These are phyloP conservation scores for Boloria euphrosyne DNA, from an alignment of 2,888 invertebrate genomes.

Conservation along the genomic window DNA sequence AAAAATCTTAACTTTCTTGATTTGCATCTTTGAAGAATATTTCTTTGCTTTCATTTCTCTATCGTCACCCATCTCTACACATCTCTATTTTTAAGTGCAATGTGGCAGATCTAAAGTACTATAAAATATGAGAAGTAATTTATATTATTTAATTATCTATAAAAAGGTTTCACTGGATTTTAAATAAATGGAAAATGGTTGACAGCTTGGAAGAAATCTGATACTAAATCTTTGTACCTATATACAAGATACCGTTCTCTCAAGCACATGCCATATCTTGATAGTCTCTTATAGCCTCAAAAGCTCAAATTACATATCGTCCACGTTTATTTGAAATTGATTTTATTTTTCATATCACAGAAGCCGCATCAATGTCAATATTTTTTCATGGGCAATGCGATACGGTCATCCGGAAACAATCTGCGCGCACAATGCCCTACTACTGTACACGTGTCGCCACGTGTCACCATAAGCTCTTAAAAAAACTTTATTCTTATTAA, in stretches of 20 bases:
- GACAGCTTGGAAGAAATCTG: too few species aligned
- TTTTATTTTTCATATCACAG: constrained; percentile 22
- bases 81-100: too few species aligned
- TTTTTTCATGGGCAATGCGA: constrained; percentile 43
- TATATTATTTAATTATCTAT: too few species aligned
- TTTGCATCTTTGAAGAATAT: too few species aligned
- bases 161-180: too few species aligned
- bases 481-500: not conserved
- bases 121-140: too few species aligned
- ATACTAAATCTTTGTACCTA: too few species aligned
- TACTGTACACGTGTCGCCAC: constrained; percentile 44
- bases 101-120: too few species aligned
- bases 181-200: too few species aligned
- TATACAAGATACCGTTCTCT: not conserved
- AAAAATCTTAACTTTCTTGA: too few species aligned
- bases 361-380: constrained; percentile 41
- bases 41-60: too few species aligned
- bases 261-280: constrained; percentile 1
- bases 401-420: constrained; percentile 49
- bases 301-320: constrained; percentile 2
- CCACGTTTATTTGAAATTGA: constrained; percentile 2
- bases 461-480: constrained; percentile 26
- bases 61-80: too few species aligned
- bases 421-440: constrained; percentile 43
- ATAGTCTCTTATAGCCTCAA: not conserved